Evolutionary conservation across 2,113 vertebrate genomes (phyloP).

Genomic region (Notothenia coriiceps): DNA sequence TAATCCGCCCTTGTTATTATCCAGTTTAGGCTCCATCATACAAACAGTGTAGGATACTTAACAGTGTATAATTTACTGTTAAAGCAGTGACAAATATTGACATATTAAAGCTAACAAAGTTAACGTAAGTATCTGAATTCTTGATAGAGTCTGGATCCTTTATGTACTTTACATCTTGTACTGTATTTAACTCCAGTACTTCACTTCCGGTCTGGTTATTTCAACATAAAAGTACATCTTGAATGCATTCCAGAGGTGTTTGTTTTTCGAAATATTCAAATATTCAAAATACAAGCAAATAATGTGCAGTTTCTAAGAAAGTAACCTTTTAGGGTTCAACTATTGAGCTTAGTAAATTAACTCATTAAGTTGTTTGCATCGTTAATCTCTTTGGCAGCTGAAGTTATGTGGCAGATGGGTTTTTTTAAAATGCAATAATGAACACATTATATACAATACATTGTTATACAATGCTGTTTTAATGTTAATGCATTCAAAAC

Average conservation of each 20-base stretch:
- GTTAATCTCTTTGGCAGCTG: no score
- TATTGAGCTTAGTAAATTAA: no score
- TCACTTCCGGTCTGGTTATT: constrained; percentile 35
- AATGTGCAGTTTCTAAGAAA: neutral
- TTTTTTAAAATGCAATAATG: neutral
- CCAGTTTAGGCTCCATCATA: neutral
- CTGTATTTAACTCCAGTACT: neutral
- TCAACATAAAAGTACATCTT: constrained; percentile 53
- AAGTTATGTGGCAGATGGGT: neutral
- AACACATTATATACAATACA: neutral
- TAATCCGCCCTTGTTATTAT: neutral
- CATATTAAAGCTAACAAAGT: neutral
- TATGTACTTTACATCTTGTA: constrained; percentile 24
- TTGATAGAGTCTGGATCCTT: neutral
- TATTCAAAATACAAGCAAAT: neutral
- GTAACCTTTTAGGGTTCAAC: no score
- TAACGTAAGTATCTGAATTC: neutral
- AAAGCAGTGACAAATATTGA: neutral
- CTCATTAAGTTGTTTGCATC: no score
- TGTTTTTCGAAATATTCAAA: neutral
- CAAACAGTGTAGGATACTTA: no score
- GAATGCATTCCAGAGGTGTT: neutral
- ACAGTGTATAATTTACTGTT: neutral
- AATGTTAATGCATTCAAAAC: no score
- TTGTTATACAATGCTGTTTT: neutral